Conservation (phyloP, 2,113 vertebrate species). For the Periophthalmus modestus region DNA sequence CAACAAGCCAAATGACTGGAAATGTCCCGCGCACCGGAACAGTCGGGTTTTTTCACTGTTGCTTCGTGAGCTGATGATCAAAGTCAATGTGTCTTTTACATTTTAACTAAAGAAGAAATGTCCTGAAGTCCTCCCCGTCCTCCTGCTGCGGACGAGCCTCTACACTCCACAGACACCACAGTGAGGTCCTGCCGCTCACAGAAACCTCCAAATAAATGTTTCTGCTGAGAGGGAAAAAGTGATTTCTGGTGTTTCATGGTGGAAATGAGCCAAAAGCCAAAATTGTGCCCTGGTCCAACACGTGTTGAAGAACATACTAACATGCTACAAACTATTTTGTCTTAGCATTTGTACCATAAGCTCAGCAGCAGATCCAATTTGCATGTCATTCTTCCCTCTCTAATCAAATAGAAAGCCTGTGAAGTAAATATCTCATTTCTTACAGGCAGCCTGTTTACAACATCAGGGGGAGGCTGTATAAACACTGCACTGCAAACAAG, state of each 20-base stretch:
- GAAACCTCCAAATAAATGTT: too few relatives aligned
- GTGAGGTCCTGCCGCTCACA: too few relatives aligned
- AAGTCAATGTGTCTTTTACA: not conserved
- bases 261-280: too few relatives aligned
- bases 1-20: constrained; percentile 81
- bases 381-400: constrained; percentile 62
- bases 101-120: not conserved
- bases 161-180: too few relatives aligned
- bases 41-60: not conserved
- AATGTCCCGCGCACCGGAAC: constrained; percentile 43
- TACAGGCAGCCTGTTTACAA: constrained; percentile 66
- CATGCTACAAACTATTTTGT: constrained; percentile 17
- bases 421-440: constrained; percentile 75
- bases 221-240: too few relatives aligned
- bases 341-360: constrained; percentile 56
- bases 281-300: too few relatives aligned
- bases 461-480: constrained; percentile 60
- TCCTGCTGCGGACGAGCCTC: constrained; percentile 23
- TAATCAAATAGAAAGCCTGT: constrained; percentile 77
- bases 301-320: constrained; percentile 6
- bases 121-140: constrained; percentile 36
- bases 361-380: constrained; percentile 53
- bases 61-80: not conserved
- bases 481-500: constrained; percentile 66
- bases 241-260: too few relatives aligned